phyloP scores from a whole-genome alignment of 2,113 vertebrate genomes.

The Oceanodroma tethys region DNA sequence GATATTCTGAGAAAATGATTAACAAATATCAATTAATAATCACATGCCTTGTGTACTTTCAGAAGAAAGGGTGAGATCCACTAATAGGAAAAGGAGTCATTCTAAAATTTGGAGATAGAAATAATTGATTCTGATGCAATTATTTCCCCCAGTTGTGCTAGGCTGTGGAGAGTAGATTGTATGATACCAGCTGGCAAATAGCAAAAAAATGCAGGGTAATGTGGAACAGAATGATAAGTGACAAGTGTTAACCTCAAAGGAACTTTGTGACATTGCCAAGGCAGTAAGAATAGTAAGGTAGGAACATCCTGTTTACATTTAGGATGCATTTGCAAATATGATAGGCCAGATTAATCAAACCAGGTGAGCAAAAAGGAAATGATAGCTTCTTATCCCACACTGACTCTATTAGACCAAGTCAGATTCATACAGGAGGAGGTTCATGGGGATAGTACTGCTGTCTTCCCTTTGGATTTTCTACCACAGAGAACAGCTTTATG shows the following conservation, averaged over 20 bases:
- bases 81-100: not conserved
- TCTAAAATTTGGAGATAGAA: conserved; percentile 10
- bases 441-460: not conserved
- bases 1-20: not conserved
- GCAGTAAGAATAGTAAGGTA: not conserved
- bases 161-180: not conserved
- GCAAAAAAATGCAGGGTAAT: not conserved
- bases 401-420: not conserved
- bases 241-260: not conserved
- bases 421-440: not conserved
- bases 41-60: not conserved
- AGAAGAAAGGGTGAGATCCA: not conserved
- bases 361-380: not conserved
- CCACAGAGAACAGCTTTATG: not conserved
- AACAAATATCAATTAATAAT: not conserved
- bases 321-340: not conserved
- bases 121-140: conserved; percentile 4
- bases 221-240: not conserved
- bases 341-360: not conserved
- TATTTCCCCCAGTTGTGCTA: conserved; percentile 10
- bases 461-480: not conserved
- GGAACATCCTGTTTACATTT: not conserved
- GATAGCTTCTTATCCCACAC: not conserved
- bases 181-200: conserved; percentile 16
- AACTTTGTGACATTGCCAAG: not conserved